Evolutionary conservation across 2,888 invertebrate genomes (phyloP), one percentile per base, ranked within the genome.

Genomic region (Synanthedon andrenaeformis): DNA sequence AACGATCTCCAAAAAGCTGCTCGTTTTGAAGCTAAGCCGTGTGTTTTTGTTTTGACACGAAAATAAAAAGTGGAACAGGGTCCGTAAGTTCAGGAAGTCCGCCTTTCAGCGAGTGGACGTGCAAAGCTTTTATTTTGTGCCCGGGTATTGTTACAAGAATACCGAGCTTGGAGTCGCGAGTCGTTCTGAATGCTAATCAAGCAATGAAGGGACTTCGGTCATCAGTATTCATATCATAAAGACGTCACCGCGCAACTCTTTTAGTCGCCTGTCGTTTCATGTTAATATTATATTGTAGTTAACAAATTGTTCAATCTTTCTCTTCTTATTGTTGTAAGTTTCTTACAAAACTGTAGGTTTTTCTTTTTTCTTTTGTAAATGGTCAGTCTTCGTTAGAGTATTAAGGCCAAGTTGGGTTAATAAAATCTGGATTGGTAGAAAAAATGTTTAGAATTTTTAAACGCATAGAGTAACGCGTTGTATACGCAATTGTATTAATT

Each of bases 61-160:
- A 35, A 69, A 62, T 63, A 62, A 65, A 74, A 75, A 76, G 69
- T 76, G 64, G 65, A 62, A 66, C 48, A 17, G 35, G 2, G n/a
- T 28, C 41, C 28, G 42, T 23, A 51, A 74, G 76, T 76, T 73
- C 69, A 72, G 74, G 71, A 78, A 78, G 74, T 73, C 70, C 68
- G 72, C 75, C 76, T 81, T 82, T 84, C 77, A 79, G 69, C 65
- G 65, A 71, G 66, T 70, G 78, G 74, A 83, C 85, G 83, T 80
- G 84, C 76, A 71, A 73, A 74, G 82, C 77, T 85, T 85, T 85
- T 83, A 84, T 84, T 84, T 83, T 74, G 77, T 76, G 70, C 69
- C 62, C 69, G 63, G 73, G 79, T 76, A 82, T 82, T 84, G 83
- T 82, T 79, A 76, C 79, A 72, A 74, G 76, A 80, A 78, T 75